Evolutionary conservation across 2,888 invertebrate species (phyloP), one percentile per base, ranked within the genome.

Genomic region (Drosophila subquinaria): DNA sequence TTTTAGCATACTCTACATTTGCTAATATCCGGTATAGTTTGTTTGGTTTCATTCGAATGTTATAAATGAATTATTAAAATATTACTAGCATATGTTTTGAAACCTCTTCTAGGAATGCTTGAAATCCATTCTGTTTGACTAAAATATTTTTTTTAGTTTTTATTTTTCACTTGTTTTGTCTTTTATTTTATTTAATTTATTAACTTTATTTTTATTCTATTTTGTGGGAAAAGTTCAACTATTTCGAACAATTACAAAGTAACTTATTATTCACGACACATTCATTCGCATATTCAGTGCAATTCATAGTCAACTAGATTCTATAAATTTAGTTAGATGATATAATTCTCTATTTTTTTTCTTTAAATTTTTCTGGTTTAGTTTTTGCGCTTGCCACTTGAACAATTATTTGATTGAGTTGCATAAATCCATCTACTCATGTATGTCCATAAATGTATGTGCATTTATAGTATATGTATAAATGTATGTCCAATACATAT

Each of bases 371-470:
- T 66, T 42, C 45, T 48, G 60, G 59, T 40, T 64, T 69, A 64
- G 68, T 67, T 79, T 62, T 50, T 48, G 36, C 17, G 47, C 15
- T 62, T 56, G 67, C 64, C 65, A 64, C 77, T 81, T 76, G 69
- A 76, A 74, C 74, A 74, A 69, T 67, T 77, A 74, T 77, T 74
- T 69, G 64, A 79, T 78, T 78, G 74, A 77, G 78, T 69, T 81
- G 74, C 63, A 57, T 40, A 64, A 61, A 48, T 69, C 59, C 48
- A 55, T 64, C 56, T 64, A 47, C 51, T 43, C 36, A n/a, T 56
- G 23, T 36, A 30, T 51, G 42, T 50, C 42, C 23, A 51, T 53
- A 15, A 10, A 52, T 40, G 42, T 43, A 43, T 48, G 3, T 36
- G 30, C 9, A 17, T 45, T 20, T n/a, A 38, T 33, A 35, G 13